These are phyloP conservation scores for Spicauda simplicius DNA, from an alignment of 2,888 invertebrate genomes.

Conservation along the genomic window DNA sequence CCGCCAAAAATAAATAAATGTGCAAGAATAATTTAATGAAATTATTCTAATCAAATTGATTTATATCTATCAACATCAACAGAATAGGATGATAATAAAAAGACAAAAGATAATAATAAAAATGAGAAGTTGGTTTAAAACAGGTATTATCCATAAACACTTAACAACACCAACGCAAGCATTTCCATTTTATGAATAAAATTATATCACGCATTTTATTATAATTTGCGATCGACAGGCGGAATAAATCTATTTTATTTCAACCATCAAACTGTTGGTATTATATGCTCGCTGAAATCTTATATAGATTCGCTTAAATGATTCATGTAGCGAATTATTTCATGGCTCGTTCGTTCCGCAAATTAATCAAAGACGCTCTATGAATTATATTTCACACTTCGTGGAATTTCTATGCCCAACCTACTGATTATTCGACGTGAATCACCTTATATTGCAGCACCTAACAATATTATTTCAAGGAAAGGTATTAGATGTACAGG, in stretches of 20 bases:
- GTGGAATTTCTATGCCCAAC: constrained; percentile 41
- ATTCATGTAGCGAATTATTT: constrained; percentile 49
- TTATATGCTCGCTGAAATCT: constrained; percentile 40
- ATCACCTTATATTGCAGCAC: constrained; percentile 40
- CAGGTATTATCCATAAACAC: constrained; percentile 10
- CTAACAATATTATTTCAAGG: constrained; percentile 32
- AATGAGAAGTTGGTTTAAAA: not conserved
- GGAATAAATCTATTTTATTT: constrained; percentile 28
- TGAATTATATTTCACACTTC: constrained; percentile 48
- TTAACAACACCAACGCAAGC: constrained; percentile 9
- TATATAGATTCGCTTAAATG: constrained; percentile 43
- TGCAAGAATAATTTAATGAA: no score
- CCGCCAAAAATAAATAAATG: no score
- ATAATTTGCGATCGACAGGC: constrained; percentile 18
- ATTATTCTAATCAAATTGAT: no score
- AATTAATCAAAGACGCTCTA: constrained; percentile 49
- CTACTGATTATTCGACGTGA: constrained; percentile 43
- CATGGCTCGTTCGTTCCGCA: constrained; percentile 47
- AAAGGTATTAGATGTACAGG: constrained; percentile 32
- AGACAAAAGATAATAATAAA: not conserved
- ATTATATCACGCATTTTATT: constrained; percentile 20
- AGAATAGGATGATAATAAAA: not conserved
- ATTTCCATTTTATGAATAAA: constrained; percentile 14
- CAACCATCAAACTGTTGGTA: constrained; percentile 16
- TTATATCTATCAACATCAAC: not conserved